phyloP scores from a whole-genome alignment of 2,113 vertebrate genomes.

The Microcebus jonahi region DNA sequence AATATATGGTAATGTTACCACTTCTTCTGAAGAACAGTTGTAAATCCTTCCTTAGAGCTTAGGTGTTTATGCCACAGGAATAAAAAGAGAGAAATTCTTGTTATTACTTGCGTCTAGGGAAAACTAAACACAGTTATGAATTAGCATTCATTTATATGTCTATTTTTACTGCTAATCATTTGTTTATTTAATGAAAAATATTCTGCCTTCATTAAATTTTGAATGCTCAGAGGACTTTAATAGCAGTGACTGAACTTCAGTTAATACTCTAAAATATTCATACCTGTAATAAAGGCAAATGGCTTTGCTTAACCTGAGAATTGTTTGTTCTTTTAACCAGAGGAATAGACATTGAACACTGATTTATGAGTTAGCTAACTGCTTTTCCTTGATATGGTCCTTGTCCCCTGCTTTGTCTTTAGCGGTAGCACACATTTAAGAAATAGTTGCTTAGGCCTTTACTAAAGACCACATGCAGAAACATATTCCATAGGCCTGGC shows the following conservation, averaged over 20 bases:
- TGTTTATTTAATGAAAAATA: conserved; percentile 55
- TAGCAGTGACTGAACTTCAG: conserved; percentile 15
- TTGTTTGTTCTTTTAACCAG: background rate
- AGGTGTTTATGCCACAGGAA: background rate
- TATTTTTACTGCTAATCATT: conserved; percentile 22
- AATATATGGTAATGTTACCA: background rate
- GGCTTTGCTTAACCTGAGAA: conserved; percentile 36
- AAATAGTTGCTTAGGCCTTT: background rate
- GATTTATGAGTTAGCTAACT: conserved; percentile 6
- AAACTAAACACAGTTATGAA: background rate
- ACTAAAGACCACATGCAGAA: background rate
- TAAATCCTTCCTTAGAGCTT: conserved; percentile 25
- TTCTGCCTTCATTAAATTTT: conserved; percentile 49
- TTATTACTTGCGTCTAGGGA: background rate
- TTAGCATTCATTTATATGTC: background rate
- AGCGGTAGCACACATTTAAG: background rate
- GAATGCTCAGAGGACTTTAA: conserved; percentile 12
- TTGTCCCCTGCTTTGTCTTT: background rate
- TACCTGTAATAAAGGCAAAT: conserved; percentile 29
- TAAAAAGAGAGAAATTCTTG: background rate
- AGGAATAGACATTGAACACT: background rate
- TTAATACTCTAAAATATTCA: conserved; percentile 57
- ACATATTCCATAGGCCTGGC: background rate
- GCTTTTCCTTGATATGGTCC: background rate
- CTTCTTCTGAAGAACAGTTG: conserved; percentile 13